Conservation (phyloP, 2,888 invertebrate genomes). For the Chalcis sispes region DNA sequence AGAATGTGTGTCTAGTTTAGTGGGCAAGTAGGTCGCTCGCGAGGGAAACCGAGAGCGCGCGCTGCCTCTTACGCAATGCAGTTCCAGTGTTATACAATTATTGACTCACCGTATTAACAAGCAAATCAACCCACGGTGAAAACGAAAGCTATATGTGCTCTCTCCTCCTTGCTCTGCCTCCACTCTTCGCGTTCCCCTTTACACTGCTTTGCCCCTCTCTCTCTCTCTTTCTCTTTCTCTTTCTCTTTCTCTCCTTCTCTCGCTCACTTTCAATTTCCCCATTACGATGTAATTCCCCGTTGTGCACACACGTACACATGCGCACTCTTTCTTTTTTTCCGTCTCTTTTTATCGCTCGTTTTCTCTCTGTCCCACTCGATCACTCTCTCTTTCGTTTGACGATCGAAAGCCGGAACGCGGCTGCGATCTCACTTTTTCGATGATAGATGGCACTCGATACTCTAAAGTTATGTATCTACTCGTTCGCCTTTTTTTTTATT, state of each 20-base stretch:
- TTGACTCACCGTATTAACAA: conserved; percentile 76
- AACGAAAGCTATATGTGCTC: conserved; percentile 70
- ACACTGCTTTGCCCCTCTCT: conserved; percentile 6
- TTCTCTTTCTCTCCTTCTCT: neutral
- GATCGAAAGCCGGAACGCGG: too few relatives aligned
- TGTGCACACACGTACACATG: too few relatives aligned
- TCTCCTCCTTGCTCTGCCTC: conserved; percentile 21
- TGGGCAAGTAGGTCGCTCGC: conserved; percentile 76
- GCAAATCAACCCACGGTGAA: conserved; percentile 76
- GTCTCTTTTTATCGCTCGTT: too few relatives aligned
- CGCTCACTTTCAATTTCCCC: conserved; percentile 35
- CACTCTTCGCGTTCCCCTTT: conserved; percentile 43
- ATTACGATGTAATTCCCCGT: too few relatives aligned
- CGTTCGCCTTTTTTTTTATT: too few relatives aligned
- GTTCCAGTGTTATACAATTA: conserved; percentile 76
- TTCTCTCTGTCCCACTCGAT: too few relatives aligned
- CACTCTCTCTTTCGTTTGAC: too few relatives aligned
- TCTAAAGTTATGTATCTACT: too few relatives aligned
- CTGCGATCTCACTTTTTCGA: neutral
- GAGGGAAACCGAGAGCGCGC: conserved; percentile 70
- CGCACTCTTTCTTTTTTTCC: conserved; percentile 49
- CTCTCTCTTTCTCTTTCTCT: conserved; percentile 28
- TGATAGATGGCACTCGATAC: conserved; percentile 17
- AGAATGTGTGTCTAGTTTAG: conserved; percentile 77
- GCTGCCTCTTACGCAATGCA: conserved; percentile 72